Conservation (phyloP, 2,888 invertebrate species). For the Sarcophaga caerulescens region DNA sequence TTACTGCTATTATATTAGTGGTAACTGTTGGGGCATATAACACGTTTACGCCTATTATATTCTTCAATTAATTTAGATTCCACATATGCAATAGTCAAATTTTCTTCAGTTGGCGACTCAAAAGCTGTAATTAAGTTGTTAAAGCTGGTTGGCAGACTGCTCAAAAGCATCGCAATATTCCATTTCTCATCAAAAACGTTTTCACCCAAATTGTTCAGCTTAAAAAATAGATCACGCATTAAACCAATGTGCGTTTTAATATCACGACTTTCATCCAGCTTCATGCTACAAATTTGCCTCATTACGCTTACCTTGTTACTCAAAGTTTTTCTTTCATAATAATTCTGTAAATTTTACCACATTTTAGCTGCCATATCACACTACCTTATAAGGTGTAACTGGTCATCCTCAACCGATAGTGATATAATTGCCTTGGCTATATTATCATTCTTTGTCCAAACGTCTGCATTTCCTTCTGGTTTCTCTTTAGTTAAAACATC, state of each 20-base stretch:
- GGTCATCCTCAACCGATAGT: slow-evolving; percentile 5
- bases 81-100: slow-evolving; percentile 29
- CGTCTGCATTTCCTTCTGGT: background rate
- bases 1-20: slow-evolving; percentile 13
- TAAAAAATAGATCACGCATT: background rate
- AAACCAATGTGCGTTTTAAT: too few relatives aligned
- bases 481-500: too few relatives aligned
- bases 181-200: slow-evolving; percentile 10
- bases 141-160: slow-evolving; percentile 26
- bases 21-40: background rate
- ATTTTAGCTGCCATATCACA: background rate
- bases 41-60: slow-evolving; percentile 10
- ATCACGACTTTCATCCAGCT: background rate
- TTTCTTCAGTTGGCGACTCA: too few relatives aligned
- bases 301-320: too few relatives aligned
- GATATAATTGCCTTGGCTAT: slow-evolving; percentile 21
- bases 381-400: slow-evolving; percentile 11
- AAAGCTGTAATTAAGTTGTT: slow-evolving; percentile 33
- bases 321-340: too few relatives aligned
- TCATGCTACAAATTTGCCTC: background rate
- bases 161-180: slow-evolving; percentile 35
- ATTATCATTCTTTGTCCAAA: background rate
- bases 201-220: slow-evolving; percentile 14
- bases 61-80: slow-evolving; percentile 39
- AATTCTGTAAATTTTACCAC: background rate